These are phyloP conservation scores for Pachyseris speciosa DNA, from an alignment of 64 coral and sea anemone species.

Conservation along the genomic window DNA sequence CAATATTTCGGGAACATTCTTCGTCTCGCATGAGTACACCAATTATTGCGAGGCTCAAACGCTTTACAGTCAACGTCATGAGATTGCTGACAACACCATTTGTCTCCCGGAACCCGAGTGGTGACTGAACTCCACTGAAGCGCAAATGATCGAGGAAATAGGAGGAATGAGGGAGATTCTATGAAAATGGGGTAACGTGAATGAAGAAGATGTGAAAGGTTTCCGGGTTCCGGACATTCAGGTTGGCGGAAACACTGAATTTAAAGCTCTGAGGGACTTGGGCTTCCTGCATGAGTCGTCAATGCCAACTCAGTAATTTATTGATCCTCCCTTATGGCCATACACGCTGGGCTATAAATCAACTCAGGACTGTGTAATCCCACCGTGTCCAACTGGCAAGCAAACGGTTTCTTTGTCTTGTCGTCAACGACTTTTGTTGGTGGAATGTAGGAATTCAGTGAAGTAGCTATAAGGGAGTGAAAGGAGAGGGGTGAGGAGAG, in stretches of 20 bases:
- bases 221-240: constrained; percentile 80
- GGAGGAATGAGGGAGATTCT: constrained; percentile 75
- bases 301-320: constrained; percentile 65
- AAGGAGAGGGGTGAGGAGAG: too few species aligned
- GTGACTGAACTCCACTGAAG: constrained; percentile 69
- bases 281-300: constrained; percentile 85
- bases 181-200: constrained; percentile 59
- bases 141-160: constrained; percentile 63
- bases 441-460: too few species aligned
- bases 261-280: constrained; percentile 61
- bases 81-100: constrained; percentile 80
- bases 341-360: constrained; percentile 76
- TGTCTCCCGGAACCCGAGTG: constrained; percentile 45
- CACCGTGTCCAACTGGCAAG: constrained; percentile 79
- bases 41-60: constrained; percentile 70
- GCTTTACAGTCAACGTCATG: constrained; percentile 76
- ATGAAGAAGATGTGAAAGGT: constrained; percentile 54
- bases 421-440: too few species aligned
- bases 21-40: constrained; percentile 80
- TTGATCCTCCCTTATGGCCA: constrained; percentile 80
- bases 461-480: too few species aligned
- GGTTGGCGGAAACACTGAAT: constrained; percentile 81
- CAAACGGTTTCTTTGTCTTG: not conserved
- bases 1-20: constrained; percentile 68
- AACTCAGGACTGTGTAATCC: constrained; percentile 66